Evolutionary conservation across 2,797 vertebrate species (phyloP).

Genomic region (Psittacula derbiana): DNA sequence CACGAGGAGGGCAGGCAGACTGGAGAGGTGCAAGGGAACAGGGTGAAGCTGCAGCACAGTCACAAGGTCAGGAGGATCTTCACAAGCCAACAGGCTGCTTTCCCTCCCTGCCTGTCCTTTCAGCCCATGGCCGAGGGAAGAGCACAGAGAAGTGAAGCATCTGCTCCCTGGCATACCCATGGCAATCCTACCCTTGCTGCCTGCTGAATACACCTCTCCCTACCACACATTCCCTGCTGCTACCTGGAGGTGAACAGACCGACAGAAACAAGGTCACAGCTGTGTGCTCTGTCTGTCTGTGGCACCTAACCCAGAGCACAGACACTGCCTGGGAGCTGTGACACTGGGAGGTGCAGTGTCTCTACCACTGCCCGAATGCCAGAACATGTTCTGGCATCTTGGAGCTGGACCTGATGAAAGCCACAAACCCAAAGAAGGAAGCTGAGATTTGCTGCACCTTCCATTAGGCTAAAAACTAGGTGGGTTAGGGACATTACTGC

Average conservation of each 20-base stretch:
- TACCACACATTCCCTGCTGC: neutral
- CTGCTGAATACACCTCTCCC: neutral
- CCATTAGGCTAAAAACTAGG: neutral
- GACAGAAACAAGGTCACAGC: slow-evolving; percentile 31
- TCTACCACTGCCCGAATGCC: neutral
- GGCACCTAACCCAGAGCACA: neutral
- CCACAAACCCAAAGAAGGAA: slow-evolving; percentile 16
- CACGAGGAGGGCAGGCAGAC: neutral
- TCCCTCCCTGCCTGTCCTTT: neutral
- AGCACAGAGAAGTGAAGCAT: neutral
- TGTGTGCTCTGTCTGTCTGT: neutral
- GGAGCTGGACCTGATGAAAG: neutral
- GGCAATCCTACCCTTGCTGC: neutral
- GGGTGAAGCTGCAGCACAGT: neutral
- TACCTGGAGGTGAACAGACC: neutral
- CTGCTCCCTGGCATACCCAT: neutral
- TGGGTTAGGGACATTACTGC: neutral
- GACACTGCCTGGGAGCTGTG: neutral
- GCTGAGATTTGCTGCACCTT: neutral
- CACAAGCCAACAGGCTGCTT: neutral
- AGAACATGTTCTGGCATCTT: neutral
- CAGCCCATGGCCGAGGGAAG: neutral
- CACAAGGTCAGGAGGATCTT: neutral
- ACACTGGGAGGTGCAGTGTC: neutral
- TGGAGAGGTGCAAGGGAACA: neutral